Evolutionary conservation across 2,888 invertebrate species (phyloP), one percentile per base, ranked within the genome.

Genomic region (Amphipyra tragopoginis): DNA sequence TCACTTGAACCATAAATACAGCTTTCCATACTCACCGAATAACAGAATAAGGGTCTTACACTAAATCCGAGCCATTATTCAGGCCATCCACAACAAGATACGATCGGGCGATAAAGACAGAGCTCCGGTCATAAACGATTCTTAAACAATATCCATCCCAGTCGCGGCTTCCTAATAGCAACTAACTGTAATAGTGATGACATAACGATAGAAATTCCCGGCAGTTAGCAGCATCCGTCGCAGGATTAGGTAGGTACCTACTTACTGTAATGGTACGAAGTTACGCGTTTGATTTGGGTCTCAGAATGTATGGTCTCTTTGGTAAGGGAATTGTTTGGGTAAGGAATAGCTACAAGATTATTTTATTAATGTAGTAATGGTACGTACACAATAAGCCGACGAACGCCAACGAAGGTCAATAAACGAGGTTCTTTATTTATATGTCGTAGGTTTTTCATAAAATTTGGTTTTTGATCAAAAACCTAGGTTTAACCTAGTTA

Each of bases 171-270:
- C 66, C 64, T 75, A 74, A 72, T 71, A 65, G 62, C 73, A 57
- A 72, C 65, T 52, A 68, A 51, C 59, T 73, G 68, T 78, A 77
- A 81, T 79, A 83, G 77, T 81, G 74, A 83, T 87, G 84, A 85
- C 81, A 81, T 83, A 86, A 85, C 73, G 59, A 74, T 76, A 80
- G 78, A 79, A 83, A 85, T 82, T 68, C 75, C 68, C 64, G 70
- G 75, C 74, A 82, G 82, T 86, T 86, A 82, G 79, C 58, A 75
- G 76, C 82, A 86, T 87, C 84, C 81, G 81, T 78, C 75, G 72
- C 74, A 54, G 77, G 66, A 75, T 70, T 79, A 72, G 65, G 55
- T 62, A 21, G 21, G 21, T 21, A 21, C 21, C 21, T 21, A 74
- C 53, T 65, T 62, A 65, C 48, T 56, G 55, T 60, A 72, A 71